Percentiles rank a stretch among this genome's conserved stretches.
Conservation (phyloP, 2,113 vertebrate genomes). For the Misgurnus mizolepis region DNA sequence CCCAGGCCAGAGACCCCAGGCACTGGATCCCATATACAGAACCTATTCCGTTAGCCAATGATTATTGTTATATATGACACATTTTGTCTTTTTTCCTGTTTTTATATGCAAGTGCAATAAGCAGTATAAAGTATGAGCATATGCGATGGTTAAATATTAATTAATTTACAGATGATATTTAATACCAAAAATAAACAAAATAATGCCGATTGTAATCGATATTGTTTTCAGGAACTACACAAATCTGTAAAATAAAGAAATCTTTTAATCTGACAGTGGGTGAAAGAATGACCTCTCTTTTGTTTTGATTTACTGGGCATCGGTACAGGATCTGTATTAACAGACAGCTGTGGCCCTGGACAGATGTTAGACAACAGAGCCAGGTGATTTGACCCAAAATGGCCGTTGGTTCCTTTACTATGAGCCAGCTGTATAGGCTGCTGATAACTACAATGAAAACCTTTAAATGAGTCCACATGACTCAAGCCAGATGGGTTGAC, state of each 20-base stretch:
- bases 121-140: constrained; percentile 35
- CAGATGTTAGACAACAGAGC: constrained; percentile 21
- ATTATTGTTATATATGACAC: constrained; percentile 61
- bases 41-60: constrained; percentile 60
- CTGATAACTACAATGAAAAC: constrained; percentile 6
- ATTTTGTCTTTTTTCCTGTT: constrained; percentile 36
- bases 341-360: constrained; percentile 12
- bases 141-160: neutral
- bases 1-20: constrained; percentile 61
- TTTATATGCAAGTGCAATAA: constrained; percentile 4
- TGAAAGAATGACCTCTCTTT: constrained; percentile 41
- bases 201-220: neutral
- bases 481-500: constrained; percentile 33
- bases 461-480: constrained; percentile 21
- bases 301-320: constrained; percentile 17
- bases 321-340: constrained; percentile 30
- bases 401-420: constrained; percentile 16
- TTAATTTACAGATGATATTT: neutral
- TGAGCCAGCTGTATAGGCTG: constrained; percentile 7
- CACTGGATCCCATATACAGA: constrained; percentile 57
- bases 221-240: neutral
- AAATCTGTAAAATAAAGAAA: neutral
- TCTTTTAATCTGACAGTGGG: constrained; percentile 43
- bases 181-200: neutral
- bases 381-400: constrained; percentile 46